Conservation (phyloP, 2,113 vertebrate genomes). For the Hemibagrus wyckioides region DNA sequence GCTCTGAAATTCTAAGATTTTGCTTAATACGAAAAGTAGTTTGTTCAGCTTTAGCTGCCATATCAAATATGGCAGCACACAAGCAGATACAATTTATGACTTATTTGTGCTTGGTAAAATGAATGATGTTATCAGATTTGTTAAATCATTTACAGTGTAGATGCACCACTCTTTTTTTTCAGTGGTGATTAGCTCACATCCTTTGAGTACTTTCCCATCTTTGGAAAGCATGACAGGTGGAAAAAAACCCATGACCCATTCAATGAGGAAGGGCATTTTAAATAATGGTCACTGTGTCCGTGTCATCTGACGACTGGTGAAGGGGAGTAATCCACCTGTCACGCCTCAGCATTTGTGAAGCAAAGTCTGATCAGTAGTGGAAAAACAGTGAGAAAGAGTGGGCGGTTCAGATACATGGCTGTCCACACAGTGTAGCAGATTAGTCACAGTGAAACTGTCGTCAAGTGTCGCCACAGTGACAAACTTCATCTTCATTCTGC, state of each 20-base stretch:
- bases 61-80: neutral
- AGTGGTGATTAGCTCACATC: neutral
- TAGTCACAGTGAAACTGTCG: constrained; percentile 45
- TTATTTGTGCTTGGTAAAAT: neutral
- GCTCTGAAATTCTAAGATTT: too few species aligned
- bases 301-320: constrained; percentile 19
- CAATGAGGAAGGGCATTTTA: neutral
- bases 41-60: neutral
- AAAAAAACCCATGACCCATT: constrained; percentile 42
- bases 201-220: constrained; percentile 19
- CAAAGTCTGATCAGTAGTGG: neutral
- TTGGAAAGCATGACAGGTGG: constrained; percentile 23
- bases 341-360: neutral
- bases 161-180: neutral
- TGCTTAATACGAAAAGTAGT: too few species aligned
- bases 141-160: neutral
- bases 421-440: neutral
- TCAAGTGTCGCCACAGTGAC: neutral
- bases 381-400: neutral
- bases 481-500: neutral
- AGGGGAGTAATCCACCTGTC: neutral
- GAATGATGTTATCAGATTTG: neutral
- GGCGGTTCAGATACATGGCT: neutral
- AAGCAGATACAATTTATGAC: neutral
- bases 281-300: constrained; percentile 15